Conservation (phyloP, 1,140 invertebrate genomes). For the Cephus cinctus region DNA sequence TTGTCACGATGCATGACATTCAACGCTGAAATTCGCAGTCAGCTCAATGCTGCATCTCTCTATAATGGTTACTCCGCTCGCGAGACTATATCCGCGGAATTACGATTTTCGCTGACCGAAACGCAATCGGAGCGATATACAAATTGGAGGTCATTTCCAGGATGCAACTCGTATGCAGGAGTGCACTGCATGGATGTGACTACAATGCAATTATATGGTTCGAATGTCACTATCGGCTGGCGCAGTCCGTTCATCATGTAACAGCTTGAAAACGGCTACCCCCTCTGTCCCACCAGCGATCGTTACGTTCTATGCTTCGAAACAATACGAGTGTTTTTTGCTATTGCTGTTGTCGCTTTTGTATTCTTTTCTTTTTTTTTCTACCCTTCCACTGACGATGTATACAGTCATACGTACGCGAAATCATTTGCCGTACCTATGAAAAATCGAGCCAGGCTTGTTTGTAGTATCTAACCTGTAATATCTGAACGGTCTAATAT, state of each 20-base stretch:
- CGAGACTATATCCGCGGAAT: not conserved
- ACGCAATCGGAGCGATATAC: not conserved
- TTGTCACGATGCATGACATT: too few relatives aligned
- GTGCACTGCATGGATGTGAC: conserved; percentile 6
- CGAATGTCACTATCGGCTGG: conserved; percentile 34
- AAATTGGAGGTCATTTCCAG: not conserved
- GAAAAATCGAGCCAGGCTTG: too few relatives aligned
- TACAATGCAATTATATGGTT: conserved; percentile 30
- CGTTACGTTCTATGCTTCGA: conserved; percentile 11
- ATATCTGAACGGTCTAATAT: too few relatives aligned
- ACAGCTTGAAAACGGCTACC: conserved; percentile 33
- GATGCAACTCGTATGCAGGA: too few relatives aligned
- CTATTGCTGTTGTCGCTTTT: conserved; percentile 6
- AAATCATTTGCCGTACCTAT: too few relatives aligned
- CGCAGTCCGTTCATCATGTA: conserved; percentile 35
- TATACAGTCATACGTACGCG: too few relatives aligned
- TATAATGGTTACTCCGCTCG: too few relatives aligned
- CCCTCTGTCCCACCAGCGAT: not conserved
- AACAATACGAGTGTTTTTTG: conserved; percentile 18
- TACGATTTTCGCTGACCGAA: not conserved
- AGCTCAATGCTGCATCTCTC: too few relatives aligned
- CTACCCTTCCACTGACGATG: too few relatives aligned
- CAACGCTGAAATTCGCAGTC: too few relatives aligned
- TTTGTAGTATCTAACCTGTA: too few relatives aligned
- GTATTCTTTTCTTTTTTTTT: too few relatives aligned